phyloP scores from a whole-genome alignment of 2,113 vertebrate species.

The Candoia aspera region DNA sequence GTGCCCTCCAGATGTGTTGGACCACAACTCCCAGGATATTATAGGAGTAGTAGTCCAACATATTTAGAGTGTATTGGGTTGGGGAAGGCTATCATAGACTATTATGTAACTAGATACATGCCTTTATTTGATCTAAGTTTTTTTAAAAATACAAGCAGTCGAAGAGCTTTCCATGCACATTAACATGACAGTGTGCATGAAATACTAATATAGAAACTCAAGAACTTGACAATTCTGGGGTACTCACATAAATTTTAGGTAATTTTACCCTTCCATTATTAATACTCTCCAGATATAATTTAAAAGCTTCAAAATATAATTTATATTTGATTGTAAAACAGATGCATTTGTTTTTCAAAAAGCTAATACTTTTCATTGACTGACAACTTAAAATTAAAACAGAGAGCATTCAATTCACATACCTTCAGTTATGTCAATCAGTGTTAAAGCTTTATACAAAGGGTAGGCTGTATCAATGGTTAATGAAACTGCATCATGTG shows the following conservation, averaged over 20 bases:
- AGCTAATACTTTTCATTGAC: neutral
- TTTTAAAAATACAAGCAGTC: neutral
- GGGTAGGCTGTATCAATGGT: neutral
- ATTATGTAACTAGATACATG: neutral
- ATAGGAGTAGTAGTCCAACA: neutral
- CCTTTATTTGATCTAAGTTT: constrained; percentile 2
- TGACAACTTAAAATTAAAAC: neutral
- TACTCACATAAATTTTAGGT: neutral
- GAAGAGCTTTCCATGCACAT: neutral
- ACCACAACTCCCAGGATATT: neutral
- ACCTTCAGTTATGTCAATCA: neutral
- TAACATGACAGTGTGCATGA: neutral
- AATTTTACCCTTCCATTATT: neutral
- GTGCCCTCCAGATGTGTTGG: neutral
- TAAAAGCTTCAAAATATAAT: neutral
- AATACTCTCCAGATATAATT: neutral
- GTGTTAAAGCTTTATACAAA: neutral
- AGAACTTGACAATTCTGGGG: neutral
- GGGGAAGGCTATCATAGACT: neutral
- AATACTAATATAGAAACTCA: neutral
- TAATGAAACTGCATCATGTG: neutral
- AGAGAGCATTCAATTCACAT: neutral
- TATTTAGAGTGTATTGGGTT: neutral
- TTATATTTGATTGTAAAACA: neutral
- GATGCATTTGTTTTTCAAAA: neutral